Percentiles rank a stretch among this genome's conserved stretches.
These are phyloP conservation scores for Sphyrna mokarran DNA, from an alignment of 2,113 vertebrate genomes.

Conservation along the genomic window DNA sequence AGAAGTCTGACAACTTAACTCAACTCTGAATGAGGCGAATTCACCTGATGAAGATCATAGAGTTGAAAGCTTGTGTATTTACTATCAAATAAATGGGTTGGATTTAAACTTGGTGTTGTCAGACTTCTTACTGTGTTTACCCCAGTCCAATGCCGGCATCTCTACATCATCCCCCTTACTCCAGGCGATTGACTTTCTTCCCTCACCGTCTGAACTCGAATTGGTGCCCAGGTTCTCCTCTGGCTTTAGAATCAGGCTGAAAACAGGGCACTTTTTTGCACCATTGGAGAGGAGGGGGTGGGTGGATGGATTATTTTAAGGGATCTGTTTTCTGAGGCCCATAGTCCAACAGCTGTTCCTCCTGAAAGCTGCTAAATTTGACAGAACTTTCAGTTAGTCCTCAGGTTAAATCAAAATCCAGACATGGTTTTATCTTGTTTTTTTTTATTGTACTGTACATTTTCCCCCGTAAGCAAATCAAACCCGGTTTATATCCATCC, in stretches of 20 bases:
- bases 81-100: no score
- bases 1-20: no score
- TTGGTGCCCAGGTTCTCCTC: background rate
- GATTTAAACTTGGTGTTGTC: no score
- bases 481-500: slow-evolving; percentile 3
- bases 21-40: no score
- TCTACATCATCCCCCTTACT: background rate
- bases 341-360: background rate
- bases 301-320: background rate
- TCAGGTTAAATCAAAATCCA: background rate
- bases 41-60: no score
- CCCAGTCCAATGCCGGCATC: no score
- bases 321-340: background rate
- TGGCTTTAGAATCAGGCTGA: background rate
- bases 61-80: no score
- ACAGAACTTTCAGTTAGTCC: background rate
- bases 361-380: background rate
- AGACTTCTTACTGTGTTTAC: no score
- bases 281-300: background rate
- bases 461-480: slow-evolving; percentile 6
- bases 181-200: background rate
- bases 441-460: slow-evolving; percentile 25
- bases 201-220: background rate
- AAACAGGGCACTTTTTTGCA: background rate
- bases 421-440: background rate